Evolutionary conservation across 2,888 invertebrate species (phyloP), one percentile per base, ranked within the genome.

Genomic region (Hirtodrosophila duncani): DNA sequence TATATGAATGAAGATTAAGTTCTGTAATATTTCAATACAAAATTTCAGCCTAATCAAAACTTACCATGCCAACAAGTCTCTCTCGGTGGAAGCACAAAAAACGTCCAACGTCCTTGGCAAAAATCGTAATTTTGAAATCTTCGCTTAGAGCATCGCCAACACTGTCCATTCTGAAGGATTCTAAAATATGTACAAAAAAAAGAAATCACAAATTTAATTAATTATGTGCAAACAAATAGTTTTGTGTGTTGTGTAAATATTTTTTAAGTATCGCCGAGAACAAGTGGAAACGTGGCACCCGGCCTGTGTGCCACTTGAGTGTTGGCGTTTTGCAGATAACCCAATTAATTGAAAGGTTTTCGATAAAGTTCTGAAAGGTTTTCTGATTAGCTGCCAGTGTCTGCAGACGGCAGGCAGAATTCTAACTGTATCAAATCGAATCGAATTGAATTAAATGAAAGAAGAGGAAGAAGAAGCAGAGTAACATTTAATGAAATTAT

Each of bases 21-120:
- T 11, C 11, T 6, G 14, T 3, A 13, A 5, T 6, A 10, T 16
- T 6, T 33, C 10, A 10, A 1, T 18, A 3, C 5, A 7, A 2
- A 4, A 14, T 8, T 6, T 33, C 18, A n/a, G 2, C 2, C 4
- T 1, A 16, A 3, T 2, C 1, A 24, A 10, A 36, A 67, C 84
- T 82, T 46, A 85, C 85, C 85, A 75, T 78, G 78, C 85, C 85
- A 69, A 85, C 82, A 56, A 85, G 74, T 77, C 18, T 77, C 69
- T 84, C 83, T 48, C 67, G 64, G 50, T 67, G 74, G 68, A 85
- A 85, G 72, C 85, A 85, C 55, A 85, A 74, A 67, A 78, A 85
- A 29, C 75, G 79, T 24, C 70, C 75, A 55, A 83, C 85, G 71
- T 83, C 82, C 63, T 72, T 82, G 66, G 84, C 78, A 78, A 80